A percentile compares a stretch with the other conserved stretches of the same genome.
Evolutionary conservation across 2,888 invertebrate species (phyloP).

Genomic region (Volucella bombylans): DNA sequence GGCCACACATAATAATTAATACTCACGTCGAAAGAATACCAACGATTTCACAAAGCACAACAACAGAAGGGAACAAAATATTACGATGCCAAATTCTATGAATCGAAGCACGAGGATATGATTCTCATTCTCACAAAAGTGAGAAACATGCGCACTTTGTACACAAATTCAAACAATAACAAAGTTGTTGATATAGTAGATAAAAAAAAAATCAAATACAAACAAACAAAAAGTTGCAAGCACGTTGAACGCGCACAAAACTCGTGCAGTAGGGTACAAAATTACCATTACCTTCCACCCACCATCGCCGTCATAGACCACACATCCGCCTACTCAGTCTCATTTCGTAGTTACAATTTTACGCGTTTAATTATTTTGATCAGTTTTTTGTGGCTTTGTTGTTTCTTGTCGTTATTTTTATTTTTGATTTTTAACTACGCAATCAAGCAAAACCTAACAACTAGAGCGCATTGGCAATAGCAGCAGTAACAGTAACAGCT

Average conservation of each 20-base stretch:
- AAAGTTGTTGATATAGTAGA: conserved; percentile 43
- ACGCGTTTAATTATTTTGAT: conserved; percentile 18
- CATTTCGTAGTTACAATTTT: conserved; percentile 18
- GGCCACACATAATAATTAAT: conserved; percentile 13
- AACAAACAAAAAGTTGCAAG: conserved; percentile 39
- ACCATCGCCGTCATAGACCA: neutral
- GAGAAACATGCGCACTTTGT: conserved; percentile 57
- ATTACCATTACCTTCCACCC: no score
- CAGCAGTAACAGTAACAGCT: neutral
- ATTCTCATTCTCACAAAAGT: neutral
- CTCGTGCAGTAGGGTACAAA: neutral
- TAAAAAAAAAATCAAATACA: conserved; percentile 17
- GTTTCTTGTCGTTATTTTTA: neutral
- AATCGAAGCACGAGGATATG: conserved; percentile 63
- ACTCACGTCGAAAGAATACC: conserved; percentile 15
- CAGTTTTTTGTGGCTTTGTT: neutral
- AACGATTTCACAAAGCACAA: conserved; percentile 39
- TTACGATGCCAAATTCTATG: conserved; percentile 34
- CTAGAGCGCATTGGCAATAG: neutral
- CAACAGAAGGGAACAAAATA: conserved; percentile 21
- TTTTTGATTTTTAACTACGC: neutral
- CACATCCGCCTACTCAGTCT: neutral
- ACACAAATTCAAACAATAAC: conserved; percentile 39
- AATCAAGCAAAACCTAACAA: conserved; percentile 22
- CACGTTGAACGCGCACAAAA: conserved; percentile 45